Percentiles rank a stretch among this genome's conserved stretches.
These are phyloP conservation scores for Rhinolophus sinicus DNA, from an alignment of 2,113 vertebrate genomes.

Conservation along the genomic window DNA sequence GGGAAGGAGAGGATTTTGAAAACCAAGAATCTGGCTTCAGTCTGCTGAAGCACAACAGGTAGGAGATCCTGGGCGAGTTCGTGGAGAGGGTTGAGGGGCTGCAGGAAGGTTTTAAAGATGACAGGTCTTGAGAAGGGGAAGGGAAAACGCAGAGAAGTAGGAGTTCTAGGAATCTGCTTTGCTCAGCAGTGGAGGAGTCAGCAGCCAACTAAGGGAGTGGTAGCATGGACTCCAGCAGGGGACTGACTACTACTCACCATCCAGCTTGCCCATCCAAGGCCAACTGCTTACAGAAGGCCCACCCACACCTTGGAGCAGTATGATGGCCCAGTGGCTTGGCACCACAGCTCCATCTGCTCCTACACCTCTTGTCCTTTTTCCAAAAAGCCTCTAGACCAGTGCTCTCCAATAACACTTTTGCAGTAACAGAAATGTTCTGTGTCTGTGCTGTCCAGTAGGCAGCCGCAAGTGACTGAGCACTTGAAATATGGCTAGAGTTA, in stretches of 20 bases:
- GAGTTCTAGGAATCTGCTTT: background rate
- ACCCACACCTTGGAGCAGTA: background rate
- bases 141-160: background rate
- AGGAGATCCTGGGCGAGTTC: background rate
- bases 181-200: background rate
- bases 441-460: background rate
- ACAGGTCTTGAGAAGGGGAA: background rate
- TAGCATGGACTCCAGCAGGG: background rate
- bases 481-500: background rate
- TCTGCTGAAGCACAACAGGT: background rate
- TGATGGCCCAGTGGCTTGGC: background rate
- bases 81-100: background rate
- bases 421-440: background rate
- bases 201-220: background rate
- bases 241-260: background rate
- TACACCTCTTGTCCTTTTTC: constrained; percentile 26
- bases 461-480: background rate
- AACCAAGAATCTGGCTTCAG: constrained; percentile 20
- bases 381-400: constrained; percentile 33
- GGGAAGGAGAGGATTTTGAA: constrained; percentile 10
- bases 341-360: background rate
- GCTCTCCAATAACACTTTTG: constrained; percentile 10
- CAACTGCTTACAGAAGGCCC: background rate
- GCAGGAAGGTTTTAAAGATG: background rate
- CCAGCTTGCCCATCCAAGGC: background rate